A percentile compares a stretch with the other conserved stretches of the same genome.
These are phyloP conservation scores for Delphinus delphis DNA, from an alignment of 2,113 vertebrate genomes.

Conservation along the genomic window DNA sequence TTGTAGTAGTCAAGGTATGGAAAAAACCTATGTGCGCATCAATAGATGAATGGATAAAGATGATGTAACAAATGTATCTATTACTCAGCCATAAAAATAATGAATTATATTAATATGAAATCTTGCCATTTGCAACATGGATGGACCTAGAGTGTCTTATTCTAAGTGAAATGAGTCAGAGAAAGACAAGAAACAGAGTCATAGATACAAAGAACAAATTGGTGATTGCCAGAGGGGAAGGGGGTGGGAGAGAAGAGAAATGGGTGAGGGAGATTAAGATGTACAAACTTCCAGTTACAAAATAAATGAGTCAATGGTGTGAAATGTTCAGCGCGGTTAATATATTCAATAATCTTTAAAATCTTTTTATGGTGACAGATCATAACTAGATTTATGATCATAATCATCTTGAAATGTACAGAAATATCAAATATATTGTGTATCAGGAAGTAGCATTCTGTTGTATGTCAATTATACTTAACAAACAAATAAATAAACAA, in stretches of 20 bases:
- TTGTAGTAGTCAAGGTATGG: neutral
- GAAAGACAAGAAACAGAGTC: neutral
- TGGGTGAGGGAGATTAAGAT: neutral
- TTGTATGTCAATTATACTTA: neutral
- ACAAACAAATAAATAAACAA: neutral
- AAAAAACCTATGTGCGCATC: neutral
- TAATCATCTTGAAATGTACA: neutral
- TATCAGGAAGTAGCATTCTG: neutral
- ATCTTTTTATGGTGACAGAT: neutral
- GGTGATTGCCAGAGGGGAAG: neutral
- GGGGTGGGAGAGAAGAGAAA: neutral
- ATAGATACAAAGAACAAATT: neutral
- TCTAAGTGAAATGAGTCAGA: neutral
- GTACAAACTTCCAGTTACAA: neutral
- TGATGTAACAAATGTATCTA: neutral
- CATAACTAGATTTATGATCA: neutral
- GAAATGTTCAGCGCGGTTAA: neutral
- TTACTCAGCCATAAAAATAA: neutral
- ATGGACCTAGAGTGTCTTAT: neutral
- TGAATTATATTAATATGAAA: neutral
- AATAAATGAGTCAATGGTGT: neutral
- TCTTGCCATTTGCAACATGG: neutral
- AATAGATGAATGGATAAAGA: neutral
- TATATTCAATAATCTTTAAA: neutral
- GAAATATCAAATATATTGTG: neutral